Evolutionary conservation across 2,888 invertebrate genomes (phyloP).

Genomic region (Cyrtodaria siliqua): DNA sequence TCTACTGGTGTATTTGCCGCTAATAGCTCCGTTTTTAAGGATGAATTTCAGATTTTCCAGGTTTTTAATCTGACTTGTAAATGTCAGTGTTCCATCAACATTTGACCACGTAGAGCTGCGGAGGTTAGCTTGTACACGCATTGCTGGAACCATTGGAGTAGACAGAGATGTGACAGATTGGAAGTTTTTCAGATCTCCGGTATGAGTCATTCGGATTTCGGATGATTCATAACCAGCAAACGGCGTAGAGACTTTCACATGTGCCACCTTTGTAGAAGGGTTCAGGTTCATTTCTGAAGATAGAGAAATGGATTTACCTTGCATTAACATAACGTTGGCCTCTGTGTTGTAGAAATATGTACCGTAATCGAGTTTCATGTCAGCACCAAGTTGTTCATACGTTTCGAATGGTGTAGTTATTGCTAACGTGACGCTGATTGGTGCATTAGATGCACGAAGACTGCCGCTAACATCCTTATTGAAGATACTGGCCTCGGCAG

Average conservation of each 20-base stretch:
- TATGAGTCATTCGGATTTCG: constrained; percentile 21
- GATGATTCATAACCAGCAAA: constrained; percentile 35
- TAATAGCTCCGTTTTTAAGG: constrained; percentile 23
- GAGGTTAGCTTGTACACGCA: constrained; percentile 31
- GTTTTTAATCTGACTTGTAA: constrained; percentile 46
- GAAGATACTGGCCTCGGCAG: constrained; percentile 33
- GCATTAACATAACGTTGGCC: constrained; percentile 36
- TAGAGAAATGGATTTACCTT: constrained; percentile 42
- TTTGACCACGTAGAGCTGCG: constrained; percentile 18
- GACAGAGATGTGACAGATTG: constrained; percentile 25
- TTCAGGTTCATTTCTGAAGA: constrained; percentile 27
- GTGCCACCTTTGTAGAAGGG: constrained; percentile 8
- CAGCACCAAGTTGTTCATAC: constrained; percentile 41
- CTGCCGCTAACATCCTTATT: constrained; percentile 44
- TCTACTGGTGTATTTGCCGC: constrained; percentile 23
- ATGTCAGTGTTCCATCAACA: constrained; percentile 21
- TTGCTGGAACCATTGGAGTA: constrained; percentile 14
- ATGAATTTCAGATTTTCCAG: constrained; percentile 47
- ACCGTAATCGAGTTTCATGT: constrained; percentile 32
- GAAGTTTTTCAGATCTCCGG: constrained; percentile 39
- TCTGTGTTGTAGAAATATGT: constrained; percentile 21
- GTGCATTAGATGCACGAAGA: constrained; percentile 34
- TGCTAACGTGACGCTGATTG: constrained; percentile 17
- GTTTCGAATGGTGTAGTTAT: constrained; percentile 38
- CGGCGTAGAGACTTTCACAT: constrained; percentile 37